phyloP scores from a whole-genome alignment of 2,797 vertebrate species.

The Alectoris magna region DNA sequence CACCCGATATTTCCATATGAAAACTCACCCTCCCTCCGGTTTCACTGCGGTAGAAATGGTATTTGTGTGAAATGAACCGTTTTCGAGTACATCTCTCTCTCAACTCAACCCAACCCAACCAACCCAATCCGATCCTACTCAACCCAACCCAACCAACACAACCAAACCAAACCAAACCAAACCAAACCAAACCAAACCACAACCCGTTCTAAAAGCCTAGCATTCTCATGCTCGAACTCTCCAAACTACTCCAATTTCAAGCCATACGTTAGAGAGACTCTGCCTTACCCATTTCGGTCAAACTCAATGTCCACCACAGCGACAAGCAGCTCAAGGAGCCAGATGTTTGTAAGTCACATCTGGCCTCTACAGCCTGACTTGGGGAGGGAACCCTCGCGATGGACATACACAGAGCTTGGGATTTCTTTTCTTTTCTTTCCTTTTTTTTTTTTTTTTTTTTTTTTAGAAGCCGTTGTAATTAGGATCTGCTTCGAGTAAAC shows the following conservation, averaged over 20 bases:
- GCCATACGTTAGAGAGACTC: not conserved
- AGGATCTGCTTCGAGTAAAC: constrained; percentile 81
- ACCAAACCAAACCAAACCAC: no score
- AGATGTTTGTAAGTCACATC: constrained; percentile 47
- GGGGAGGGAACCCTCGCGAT: not conserved
- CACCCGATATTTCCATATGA: not conserved
- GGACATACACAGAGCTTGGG: constrained; percentile 5
- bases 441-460: not conserved
- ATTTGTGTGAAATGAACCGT: not conserved
- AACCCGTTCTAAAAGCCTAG: not conserved
- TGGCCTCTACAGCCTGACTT: not conserved
- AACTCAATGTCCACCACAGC: not conserved
- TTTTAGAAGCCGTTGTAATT: constrained; percentile 28
- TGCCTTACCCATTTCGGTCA: not conserved
- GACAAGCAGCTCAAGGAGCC: not conserved
- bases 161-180: no score
- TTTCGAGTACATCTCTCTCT: not conserved
- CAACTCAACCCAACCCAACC: not conserved
- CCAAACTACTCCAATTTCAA: accelerated
- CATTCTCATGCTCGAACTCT: not conserved
- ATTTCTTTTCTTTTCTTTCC: not conserved
- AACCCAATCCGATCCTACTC: no score
- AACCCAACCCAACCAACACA: not conserved
- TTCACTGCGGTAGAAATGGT: not conserved
- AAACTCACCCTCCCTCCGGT: not conserved